Conservation (phyloP, 2,113 vertebrate species). For the Limanda limanda region DNA sequence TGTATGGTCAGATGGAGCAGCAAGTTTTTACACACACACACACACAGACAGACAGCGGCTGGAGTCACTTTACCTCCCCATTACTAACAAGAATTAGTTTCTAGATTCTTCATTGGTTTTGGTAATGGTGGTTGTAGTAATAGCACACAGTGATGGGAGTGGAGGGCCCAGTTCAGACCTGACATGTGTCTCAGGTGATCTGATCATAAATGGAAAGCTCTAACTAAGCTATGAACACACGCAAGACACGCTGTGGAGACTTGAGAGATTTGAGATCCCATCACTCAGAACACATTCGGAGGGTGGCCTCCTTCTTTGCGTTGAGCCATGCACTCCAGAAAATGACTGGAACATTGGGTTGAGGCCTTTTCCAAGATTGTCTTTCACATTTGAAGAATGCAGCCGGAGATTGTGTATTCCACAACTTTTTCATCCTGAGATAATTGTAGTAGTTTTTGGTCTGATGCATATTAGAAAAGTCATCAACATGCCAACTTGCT, state of each 20-base stretch:
- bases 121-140: not conserved
- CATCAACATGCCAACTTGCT: too few relatives aligned
- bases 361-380: too few relatives aligned
- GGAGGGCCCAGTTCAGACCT: not conserved
- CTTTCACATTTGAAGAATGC: too few relatives aligned
- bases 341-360: too few relatives aligned
- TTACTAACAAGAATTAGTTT: not conserved
- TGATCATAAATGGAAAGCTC: not conserved
- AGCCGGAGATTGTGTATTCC: too few relatives aligned
- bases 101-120: not conserved
- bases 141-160: not conserved
- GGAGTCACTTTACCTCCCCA: not conserved
- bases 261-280: not conserved
- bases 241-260: not conserved
- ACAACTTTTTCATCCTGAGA: too few relatives aligned
- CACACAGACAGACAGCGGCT: slow-evolving; percentile 12
- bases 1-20: slow-evolving; percentile 59
- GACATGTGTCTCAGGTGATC: not conserved
- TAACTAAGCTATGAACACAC: not conserved
- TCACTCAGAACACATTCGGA: not conserved
- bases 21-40: slow-evolving; percentile 16
- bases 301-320: not conserved
- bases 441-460: not conserved
- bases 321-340: not conserved
- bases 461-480: too few relatives aligned